Percentiles rank a stretch among this genome's conserved stretches.
Evolutionary conservation across 1,140 invertebrate genomes (phyloP).

Genomic region (Drosophila willistoni): DNA sequence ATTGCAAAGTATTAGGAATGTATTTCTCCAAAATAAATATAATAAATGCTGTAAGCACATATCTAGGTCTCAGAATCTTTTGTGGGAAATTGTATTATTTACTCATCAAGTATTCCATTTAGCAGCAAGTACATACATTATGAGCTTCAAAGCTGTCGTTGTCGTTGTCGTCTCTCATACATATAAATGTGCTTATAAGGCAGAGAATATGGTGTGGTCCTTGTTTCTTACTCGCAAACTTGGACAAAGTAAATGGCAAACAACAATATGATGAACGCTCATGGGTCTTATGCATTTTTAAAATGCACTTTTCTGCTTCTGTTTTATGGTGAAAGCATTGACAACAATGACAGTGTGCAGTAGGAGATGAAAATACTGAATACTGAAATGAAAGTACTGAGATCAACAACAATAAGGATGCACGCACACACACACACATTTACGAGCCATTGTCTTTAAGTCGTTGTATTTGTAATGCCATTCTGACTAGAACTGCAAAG

Average conservation of each 20-base stretch:
- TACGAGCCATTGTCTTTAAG: constrained; percentile 76
- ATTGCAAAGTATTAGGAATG: not conserved
- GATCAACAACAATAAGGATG: constrained; percentile 13
- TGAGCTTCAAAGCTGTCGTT: constrained; percentile 16
- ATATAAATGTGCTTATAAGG: not conserved
- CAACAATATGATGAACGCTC: constrained; percentile 62
- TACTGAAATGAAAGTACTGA: too few species aligned
- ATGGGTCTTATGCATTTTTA: constrained; percentile 75
- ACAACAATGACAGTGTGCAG: constrained; percentile 45
- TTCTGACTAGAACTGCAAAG: constrained; percentile 47
- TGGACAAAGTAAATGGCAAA: constrained; percentile 50
- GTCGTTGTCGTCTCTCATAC: not conserved
- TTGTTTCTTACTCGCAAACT: constrained; percentile 15
- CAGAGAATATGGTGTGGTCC: not conserved
- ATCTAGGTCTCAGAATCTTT: not conserved
- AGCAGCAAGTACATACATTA: constrained; percentile 53
- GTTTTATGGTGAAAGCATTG: constrained; percentile 69
- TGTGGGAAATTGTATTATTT: constrained; percentile 24
- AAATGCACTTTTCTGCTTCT: constrained; percentile 73
- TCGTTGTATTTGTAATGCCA: constrained; percentile 66
- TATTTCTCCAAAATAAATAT: not conserved
- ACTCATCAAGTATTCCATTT: constrained; percentile 67
- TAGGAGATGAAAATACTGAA: not conserved
- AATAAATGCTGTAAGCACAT: not conserved
- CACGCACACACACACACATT: constrained; percentile 31